Base-by-base conservation (phyloP, 2,113 vertebrate species). In the Piaya cayana region DNA sequence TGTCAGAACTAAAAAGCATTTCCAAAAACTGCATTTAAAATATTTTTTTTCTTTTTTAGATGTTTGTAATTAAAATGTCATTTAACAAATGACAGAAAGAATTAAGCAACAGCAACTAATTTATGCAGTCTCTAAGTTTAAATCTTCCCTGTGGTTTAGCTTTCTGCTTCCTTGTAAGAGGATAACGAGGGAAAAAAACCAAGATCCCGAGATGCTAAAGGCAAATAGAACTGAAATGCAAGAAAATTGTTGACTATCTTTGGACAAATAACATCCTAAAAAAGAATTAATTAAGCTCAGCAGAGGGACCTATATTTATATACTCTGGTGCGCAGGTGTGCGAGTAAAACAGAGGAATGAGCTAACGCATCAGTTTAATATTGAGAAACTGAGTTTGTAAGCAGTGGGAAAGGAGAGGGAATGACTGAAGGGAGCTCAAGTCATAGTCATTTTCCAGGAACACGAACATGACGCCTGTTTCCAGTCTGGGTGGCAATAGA, bases 401-500 rank as follows among this genome's bases (percentile, higher is more conserved):
- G 15, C 30, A 75, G 39, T 19, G 39, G 62, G 34, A 92, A 67
- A 59, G 42, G 37, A 78, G 34, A 32, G 50, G 53, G 74, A 91
- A 65, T 8, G 60, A 36, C 91, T 52, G 39, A 79, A 49, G 42
- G 32, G 16, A 71, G 45, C 84, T 45, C 30, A 63, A 85, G 68
- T 20, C 43, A 21, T 77, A 53, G 65, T 93, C 47, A 59, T 86
- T 95, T 95, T 90, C 52, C 29, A 68, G 83, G 94, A 95, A 30
- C 15, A 59, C 86, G 71, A 43, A 71, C 17, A 70, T 89, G 86
- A 30, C 63, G 74, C 87, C 53, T 88, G 4, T 50, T 90, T 95
- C 63, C 67, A 62, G 32, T 77, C 63, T 88, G 71, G 58, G 12
- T 50, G 90, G 63, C 29, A 86, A 47, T 16, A 90, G 58, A 88